Conservation (phyloP, 1,140 invertebrate genomes). For the Orchesella cincta region DNA sequence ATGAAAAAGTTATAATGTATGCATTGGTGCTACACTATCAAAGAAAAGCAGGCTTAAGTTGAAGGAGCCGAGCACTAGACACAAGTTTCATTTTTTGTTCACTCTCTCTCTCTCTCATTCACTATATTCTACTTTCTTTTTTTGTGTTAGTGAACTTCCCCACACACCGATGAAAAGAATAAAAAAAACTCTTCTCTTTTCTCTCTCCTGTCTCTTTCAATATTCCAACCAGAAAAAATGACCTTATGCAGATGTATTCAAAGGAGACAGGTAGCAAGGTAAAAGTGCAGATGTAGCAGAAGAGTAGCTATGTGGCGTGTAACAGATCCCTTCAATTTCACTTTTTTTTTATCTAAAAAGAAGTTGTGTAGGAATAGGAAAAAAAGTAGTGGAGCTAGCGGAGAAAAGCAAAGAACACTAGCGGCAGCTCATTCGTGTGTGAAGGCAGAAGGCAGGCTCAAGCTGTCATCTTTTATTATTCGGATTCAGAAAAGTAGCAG, state of each 20-base stretch:
- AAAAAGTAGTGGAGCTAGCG: not conserved
- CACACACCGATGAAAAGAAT: not conserved
- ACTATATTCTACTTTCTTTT: not conserved
- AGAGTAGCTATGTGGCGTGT: constrained; percentile 5
- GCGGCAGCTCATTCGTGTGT: constrained; percentile 7
- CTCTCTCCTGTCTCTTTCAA: constrained; percentile 19
- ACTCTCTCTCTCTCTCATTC: not conserved
- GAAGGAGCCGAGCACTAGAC: too few relatives aligned
- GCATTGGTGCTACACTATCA: not conserved
- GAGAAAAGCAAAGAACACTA: not conserved
- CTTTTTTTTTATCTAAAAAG: too few relatives aligned
- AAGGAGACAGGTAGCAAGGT: not conserved
- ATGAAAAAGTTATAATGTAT: constrained; percentile 28
- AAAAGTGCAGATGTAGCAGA: not conserved
- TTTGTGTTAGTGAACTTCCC: constrained; percentile 24
- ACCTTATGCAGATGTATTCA: constrained; percentile 27
- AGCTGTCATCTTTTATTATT: constrained; percentile 29
- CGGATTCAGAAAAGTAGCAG: constrained; percentile 23
- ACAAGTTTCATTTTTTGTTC: not conserved
- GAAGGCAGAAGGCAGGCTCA: not conserved
- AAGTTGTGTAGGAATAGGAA: not conserved
- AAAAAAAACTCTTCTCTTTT: not conserved
- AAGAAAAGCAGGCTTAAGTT: not conserved
- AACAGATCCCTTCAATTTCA: constrained; percentile 21
- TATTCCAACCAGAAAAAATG: constrained; percentile 24